phyloP scores from a whole-genome alignment of 1,140 invertebrate species.

The Antheraea mylitta region DNA sequence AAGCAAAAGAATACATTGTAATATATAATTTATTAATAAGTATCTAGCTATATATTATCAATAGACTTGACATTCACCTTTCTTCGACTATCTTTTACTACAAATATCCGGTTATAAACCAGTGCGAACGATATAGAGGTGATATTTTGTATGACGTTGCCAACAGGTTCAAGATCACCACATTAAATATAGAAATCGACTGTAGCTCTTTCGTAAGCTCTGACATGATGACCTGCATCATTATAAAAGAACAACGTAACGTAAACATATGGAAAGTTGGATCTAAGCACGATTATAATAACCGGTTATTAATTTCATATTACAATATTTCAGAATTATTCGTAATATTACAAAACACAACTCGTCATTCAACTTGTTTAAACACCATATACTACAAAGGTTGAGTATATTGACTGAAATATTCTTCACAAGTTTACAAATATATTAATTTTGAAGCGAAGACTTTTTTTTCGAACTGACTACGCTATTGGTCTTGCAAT shows the following conservation, averaged over 20 bases:
- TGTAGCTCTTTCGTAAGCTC: conserved; percentile 33
- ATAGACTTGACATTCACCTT: conserved; percentile 63
- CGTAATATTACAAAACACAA: too few species aligned
- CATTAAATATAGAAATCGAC: conserved; percentile 52
- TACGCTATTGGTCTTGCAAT: too few species aligned
- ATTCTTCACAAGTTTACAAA: too few species aligned
- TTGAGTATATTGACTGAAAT: not conserved
- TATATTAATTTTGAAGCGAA: too few species aligned
- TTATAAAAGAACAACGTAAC: conserved; percentile 25
- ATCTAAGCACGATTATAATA: not conserved
- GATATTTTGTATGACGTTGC: not conserved
- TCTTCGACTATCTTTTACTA: conserved; percentile 39
- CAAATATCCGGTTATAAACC: conserved; percentile 52
- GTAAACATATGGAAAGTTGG: conserved; percentile 33
- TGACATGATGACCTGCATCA: conserved; percentile 46
- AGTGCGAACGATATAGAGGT: conserved; percentile 32
- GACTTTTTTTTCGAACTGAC: too few species aligned
- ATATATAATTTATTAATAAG: not conserved
- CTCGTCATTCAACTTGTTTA: too few species aligned
- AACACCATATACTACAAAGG: not conserved
- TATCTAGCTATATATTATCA: not conserved
- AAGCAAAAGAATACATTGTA: not conserved
- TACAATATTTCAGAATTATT: not conserved
- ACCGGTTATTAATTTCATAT: not conserved
- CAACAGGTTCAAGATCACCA: conserved; percentile 56